Evolutionary conservation across 1,140 invertebrate species (phyloP), one percentile per base, ranked within the genome.

Genomic region (Trissolcus basalis): DNA sequence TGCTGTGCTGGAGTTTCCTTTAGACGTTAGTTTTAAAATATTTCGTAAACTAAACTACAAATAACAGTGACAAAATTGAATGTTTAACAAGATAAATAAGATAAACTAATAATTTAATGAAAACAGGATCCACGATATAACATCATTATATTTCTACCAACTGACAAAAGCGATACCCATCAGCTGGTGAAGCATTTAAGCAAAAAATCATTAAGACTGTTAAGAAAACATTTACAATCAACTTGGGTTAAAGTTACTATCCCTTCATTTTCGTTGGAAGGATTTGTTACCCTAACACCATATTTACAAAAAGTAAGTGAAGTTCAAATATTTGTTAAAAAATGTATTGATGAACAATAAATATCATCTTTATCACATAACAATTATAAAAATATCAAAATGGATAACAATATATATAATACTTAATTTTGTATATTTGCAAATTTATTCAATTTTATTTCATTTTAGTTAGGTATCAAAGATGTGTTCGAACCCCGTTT

Each of bases 401-500:
- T 4, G 6, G 11, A 43, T 43, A n/a, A 43, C 8, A 6, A 7
- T 11, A 43, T 35, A 10, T 35, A 6, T 35, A 35, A 35, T 10
- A 10, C 10, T 35, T 35, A n/a, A n/a, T 35, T 35, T 35, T 6
- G 10, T 6, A 10, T 6, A 9, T 39, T 39, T 39, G n/a, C 36
- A 39, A n/a, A n/a, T n/a, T 39, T 9, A 39, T n/a, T 27, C 6
- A 4, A 4, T 12, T 50, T 35, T 12, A 13, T 61, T n/a, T 63
- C 67, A 48, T 70, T 87, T 49, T 83, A 95, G 94, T 79, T 95
- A 47, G 93, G 94, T 11, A 92, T 95, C 51, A 88, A 88, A 48
- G 92, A 93, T 78, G 92, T 94, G 14, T 95, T 96, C 78, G 93
- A 95, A 80, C 93, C 94, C 0, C 90, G 92, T 60, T 90, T 92